These are phyloP conservation scores for Samia ricini DNA, from an alignment of 1,140 invertebrate species.

Conservation along the genomic window DNA sequence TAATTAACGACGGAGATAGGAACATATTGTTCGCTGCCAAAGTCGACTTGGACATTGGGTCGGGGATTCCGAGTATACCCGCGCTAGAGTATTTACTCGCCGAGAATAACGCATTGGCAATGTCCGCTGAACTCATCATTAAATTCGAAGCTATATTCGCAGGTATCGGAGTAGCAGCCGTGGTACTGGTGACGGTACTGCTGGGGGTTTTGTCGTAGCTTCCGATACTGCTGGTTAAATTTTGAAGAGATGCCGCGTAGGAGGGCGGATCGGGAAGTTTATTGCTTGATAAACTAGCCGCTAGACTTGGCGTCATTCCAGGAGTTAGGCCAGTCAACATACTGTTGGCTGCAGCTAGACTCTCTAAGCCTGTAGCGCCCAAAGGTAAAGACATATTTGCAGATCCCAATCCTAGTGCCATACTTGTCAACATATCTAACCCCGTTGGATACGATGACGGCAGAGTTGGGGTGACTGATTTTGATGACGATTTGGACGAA, in stretches of 20 bases:
- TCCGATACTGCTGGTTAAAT: constrained; percentile 53
- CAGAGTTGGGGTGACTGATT: constrained; percentile 51
- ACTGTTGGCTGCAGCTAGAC: constrained; percentile 70
- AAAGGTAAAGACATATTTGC: constrained; percentile 61
- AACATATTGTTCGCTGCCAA: constrained; percentile 84
- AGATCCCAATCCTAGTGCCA: constrained; percentile 70
- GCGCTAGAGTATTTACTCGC: constrained; percentile 80
- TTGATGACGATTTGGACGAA: constrained; percentile 67
- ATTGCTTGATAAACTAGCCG: constrained; percentile 56
- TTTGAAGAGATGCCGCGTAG: constrained; percentile 66
- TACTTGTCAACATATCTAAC: constrained; percentile 73
- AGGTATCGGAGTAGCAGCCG: constrained; percentile 62
- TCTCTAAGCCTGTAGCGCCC: constrained; percentile 56
- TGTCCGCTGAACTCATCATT: constrained; percentile 80
- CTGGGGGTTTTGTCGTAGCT: constrained; percentile 66
- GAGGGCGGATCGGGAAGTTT: constrained; percentile 71
- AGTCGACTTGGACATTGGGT: constrained; percentile 83
- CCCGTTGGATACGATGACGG: constrained; percentile 65
- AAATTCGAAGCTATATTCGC: constrained; percentile 77
- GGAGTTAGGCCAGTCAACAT: constrained; percentile 66
- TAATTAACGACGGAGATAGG: constrained; percentile 75
- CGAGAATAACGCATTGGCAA: constrained; percentile 80
- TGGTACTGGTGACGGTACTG: constrained; percentile 57
- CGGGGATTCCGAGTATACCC: constrained; percentile 80
- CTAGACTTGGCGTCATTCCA: constrained; percentile 64